These are phyloP conservation scores for Entelurus aequoreus DNA, from an alignment of 2,113 vertebrate species.

Conservation along the genomic window DNA sequence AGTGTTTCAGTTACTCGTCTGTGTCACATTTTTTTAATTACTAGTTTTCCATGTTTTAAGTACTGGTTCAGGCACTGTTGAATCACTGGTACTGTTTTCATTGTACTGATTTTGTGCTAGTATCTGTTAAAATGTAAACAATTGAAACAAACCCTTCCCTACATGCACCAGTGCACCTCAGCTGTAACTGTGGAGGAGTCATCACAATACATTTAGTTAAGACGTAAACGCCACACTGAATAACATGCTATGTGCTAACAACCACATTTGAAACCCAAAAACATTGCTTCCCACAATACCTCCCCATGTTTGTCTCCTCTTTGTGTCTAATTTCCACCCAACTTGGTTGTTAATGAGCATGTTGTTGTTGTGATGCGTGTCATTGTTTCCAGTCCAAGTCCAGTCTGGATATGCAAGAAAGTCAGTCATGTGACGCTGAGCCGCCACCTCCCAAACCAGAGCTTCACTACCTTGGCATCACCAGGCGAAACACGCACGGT, in stretches of 20 bases:
- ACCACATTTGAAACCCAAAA: not conserved
- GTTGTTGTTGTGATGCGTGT: not conserved
- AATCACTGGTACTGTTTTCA: too few relatives aligned
- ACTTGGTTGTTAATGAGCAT: not conserved
- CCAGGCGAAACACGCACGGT: slow-evolving; percentile 81
- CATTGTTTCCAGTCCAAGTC: slow-evolving; percentile 80
- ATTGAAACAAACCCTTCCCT: too few relatives aligned
- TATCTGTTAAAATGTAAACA: too few relatives aligned
- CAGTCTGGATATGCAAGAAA: slow-evolving; percentile 94
- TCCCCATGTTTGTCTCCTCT: not conserved
- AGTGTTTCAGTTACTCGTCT: too few relatives aligned
- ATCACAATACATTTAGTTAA: not conserved
- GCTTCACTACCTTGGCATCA: slow-evolving; percentile 86
- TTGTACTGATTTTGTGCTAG: too few relatives aligned
- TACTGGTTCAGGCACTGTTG: too few relatives aligned
- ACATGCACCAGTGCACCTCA: too few relatives aligned
- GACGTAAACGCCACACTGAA: too few relatives aligned
- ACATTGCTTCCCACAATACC: not conserved
- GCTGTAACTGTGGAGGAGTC: not conserved
- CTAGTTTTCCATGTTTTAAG: too few relatives aligned
- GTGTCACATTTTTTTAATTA: too few relatives aligned
- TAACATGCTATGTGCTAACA: not conserved
- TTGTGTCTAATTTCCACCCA: not conserved
- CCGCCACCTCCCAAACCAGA: slow-evolving; percentile 93
- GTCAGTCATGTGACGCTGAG: slow-evolving; percentile 92